Percentiles rank a stretch among this genome's conserved stretches.
Evolutionary conservation across 2,888 invertebrate genomes (phyloP).

Genomic region (Podabrus alpinus): DNA sequence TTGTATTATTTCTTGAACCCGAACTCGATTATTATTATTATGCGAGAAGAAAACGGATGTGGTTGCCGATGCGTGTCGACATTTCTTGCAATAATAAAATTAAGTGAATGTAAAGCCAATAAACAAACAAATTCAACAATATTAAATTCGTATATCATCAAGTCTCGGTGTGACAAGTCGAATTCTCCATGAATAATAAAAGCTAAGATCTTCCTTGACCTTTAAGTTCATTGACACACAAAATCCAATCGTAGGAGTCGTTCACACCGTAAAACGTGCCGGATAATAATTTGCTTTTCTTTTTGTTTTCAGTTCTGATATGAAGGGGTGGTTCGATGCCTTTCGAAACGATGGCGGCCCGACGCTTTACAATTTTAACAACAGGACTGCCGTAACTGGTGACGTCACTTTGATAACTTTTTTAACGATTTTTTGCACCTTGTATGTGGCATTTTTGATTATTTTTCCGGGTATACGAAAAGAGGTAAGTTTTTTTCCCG

Average conservation of each 20-base stretch:
- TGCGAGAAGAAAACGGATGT: conserved; percentile 42
- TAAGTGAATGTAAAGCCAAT: conserved; percentile 44
- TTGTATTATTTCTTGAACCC: not conserved
- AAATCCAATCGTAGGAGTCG: not conserved
- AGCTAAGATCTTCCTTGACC: not conserved
- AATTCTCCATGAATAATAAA: not conserved
- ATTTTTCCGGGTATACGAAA: conserved; percentile 95
- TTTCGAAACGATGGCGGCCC: conserved; percentile 97
- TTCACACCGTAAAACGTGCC: not conserved
- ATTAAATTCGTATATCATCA: not conserved
- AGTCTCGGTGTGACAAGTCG: not conserved
- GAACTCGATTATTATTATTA: not conserved
- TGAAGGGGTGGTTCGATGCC: conserved; percentile 97
- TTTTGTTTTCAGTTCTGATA: conserved; percentile 48
- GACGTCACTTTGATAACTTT: conserved; percentile 88
- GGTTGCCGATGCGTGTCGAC: conserved; percentile 47
- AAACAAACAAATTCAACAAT: conserved; percentile 25
- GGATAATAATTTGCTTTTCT: not conserved
- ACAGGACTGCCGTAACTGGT: conserved; percentile 93
- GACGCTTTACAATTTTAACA: conserved; percentile 92
- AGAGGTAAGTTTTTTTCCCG: conserved; percentile 67
- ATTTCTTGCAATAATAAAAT: conserved; percentile 32
- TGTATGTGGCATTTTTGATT: conserved; percentile 92
- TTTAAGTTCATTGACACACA: not conserved
- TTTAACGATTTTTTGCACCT: conserved; percentile 84